Base-by-base conservation (phyloP, 2,797 vertebrate genomes). In the Apogon talboti region DNA sequence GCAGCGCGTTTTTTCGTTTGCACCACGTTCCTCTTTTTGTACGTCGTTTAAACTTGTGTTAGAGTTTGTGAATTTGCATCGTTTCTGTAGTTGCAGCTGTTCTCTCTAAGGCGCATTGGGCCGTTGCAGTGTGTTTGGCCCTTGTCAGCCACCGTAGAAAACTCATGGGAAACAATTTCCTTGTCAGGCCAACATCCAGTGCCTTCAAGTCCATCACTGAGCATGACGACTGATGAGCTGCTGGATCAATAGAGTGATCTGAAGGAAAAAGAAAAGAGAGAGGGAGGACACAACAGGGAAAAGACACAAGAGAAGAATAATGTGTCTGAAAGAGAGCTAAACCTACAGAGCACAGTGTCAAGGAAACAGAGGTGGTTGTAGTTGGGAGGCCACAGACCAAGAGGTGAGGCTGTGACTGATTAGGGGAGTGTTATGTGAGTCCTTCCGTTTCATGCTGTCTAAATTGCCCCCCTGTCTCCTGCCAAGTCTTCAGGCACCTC, bases 401-500 rank as follows among this genome's bases (percentile, higher is more conserved):
- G 53, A 69, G 45, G 63, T 7, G 43, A 68, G 59, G 46, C n/a
- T 52, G 61, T 56, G 74, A 66, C 63, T 65, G 71, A 84, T 75
- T 51, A 35, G 49, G 19, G 70, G 66, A 62, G 73, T 21, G 56
- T 42, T 33, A 60, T 50, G 48, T 68, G 61, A 72, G 71, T 66
- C 60, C 72, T 82, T 89, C 84, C 69, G 44, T 82, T 83, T 77
- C 63, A 66, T 72, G 76, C 73, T 55, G 41, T 82, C 52, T 71
- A 83, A 87, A 83, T 84, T 75, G 69, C 76, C 59, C 80, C 66
- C 65, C 45, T 63, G 76, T 74, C 76, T 85, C 72, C 78, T 69
- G 72, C 62, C 84, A 78, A 66, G 43, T 85, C 87, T 78, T 76
- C 83, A 74, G 87, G 71, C 81, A 64, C 81, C 83, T 91, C 89